These are phyloP conservation scores for Metellina segmentata DNA, from an alignment of 2,888 invertebrate genomes.

Conservation along the genomic window DNA sequence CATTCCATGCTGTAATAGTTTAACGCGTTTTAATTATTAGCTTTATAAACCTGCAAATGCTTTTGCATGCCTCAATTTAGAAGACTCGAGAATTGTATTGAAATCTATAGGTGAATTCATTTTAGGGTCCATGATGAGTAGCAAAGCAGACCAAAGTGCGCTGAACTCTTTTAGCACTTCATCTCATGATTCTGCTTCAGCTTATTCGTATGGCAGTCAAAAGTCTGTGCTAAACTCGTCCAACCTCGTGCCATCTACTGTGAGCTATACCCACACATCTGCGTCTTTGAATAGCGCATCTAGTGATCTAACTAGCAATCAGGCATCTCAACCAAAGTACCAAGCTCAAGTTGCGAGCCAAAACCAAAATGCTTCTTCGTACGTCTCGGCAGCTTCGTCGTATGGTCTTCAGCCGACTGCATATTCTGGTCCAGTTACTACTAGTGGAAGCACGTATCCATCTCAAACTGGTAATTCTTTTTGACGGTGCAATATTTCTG, in stretches of 20 bases:
- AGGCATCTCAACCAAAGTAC: constrained; percentile 66
- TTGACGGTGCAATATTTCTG: neutral
- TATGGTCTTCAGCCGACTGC: constrained; percentile 69
- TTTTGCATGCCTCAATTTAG: too few species aligned
- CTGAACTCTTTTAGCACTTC: constrained; percentile 62
- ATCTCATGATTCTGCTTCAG: constrained; percentile 62
- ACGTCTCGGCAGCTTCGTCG: constrained; percentile 50
- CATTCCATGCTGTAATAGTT: too few species aligned
- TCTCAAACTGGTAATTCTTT: constrained; percentile 68
- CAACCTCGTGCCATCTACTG: constrained; percentile 65
- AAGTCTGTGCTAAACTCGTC: constrained; percentile 73
- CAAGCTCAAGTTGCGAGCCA: constrained; percentile 61
- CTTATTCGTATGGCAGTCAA: constrained; percentile 69
- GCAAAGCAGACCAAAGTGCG: constrained; percentile 56
- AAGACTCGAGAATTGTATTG: neutral
- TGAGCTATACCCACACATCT: constrained; percentile 66
- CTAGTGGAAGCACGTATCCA: constrained; percentile 66
- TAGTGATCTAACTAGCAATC: constrained; percentile 41
- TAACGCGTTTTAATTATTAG: too few species aligned
- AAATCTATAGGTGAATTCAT: constrained; percentile 15
- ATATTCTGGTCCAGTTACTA: constrained; percentile 65
- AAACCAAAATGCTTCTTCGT: constrained; percentile 62
- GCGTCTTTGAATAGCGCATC: constrained; percentile 49
- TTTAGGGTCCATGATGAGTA: constrained; percentile 64
- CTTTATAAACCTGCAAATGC: too few species aligned